Base-by-base conservation (phyloP, 2,113 vertebrate species). In the Triplophysa dalaica region DNA sequence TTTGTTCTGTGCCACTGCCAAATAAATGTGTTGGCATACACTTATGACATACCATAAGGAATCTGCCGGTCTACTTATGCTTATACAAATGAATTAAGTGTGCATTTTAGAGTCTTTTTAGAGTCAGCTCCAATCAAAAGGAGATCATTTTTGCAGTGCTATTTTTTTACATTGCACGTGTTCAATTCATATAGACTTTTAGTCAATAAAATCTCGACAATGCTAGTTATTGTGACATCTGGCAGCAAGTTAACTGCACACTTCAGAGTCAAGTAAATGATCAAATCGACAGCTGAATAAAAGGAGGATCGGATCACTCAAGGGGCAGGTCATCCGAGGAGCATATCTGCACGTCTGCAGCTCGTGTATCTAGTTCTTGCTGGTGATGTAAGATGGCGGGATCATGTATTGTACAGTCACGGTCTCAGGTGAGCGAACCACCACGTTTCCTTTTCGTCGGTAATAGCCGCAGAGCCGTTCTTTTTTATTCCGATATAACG, bases 381-480 rank as follows among this genome's bases (percentile, higher is more conserved):
- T 73, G 77, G 33, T 79, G 66, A 48, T 82, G 72, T 80, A 85
- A 85, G 81, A 85, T 85, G 84, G 84, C 84, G 84, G 78, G 77
- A 70, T 62, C 81, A 14, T 74, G 73, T 65, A 38, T 38, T 38
- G 33, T 38, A 77, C 38, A 72, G 67, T 81, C 74, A 19, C 26
- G 56, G 13, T 68, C 61, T 83, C 67, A 83, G 78, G 78, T 83
- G 74, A 83, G 82, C 38, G 66, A 54, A 80, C 68, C 19, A 24
- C 22, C 11, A 62, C n/a, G 9, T 61, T 68, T 48, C 38, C 50
- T 67, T 26, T 67, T 77, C 10, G 61, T 10, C 7, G 56, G 56
- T 1, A 8, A 11, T 17, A 38, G 11, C 3, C 54, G 70, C 54
- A 58, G 52, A 56, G 26, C 12, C n/a, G 26, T 26, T 56, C n/a